Evolutionary conservation across 37 sponge, comb jelly and placozoan genomes (phyloP).

Genomic region (Mnemiopsis leidyi): DNA sequence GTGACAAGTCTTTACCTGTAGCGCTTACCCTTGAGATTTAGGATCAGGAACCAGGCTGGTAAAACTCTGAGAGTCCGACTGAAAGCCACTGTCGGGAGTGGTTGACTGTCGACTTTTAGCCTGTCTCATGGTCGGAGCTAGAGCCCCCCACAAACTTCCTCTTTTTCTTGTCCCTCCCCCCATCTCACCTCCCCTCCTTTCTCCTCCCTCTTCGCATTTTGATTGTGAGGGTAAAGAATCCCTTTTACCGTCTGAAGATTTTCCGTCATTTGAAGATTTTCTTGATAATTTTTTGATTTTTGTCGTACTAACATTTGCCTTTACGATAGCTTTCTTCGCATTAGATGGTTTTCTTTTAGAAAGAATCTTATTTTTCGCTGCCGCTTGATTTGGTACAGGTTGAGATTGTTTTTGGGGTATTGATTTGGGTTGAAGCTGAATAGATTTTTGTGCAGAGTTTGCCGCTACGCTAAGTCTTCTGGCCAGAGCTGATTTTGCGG

Average conservation of each 20-base stretch:
- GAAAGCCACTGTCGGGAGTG: constrained; percentile 35
- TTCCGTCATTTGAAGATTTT: not conserved
- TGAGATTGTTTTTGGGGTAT: no score
- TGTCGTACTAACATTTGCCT: not conserved
- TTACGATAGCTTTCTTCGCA: not conserved
- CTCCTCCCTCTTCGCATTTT: not conserved
- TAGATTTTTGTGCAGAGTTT: no score
- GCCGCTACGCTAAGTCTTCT: no score
- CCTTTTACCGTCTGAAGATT: not conserved
- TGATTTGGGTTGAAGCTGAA: no score
- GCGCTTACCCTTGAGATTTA: not conserved
- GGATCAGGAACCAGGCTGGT: not conserved
- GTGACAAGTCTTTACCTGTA: no score
- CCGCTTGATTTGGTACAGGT: no score
- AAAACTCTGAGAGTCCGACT: not conserved
- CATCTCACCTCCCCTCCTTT: not conserved
- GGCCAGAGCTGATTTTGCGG: no score
- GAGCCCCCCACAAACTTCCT: not conserved
- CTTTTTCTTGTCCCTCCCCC: not conserved
- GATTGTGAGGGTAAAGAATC: not conserved
- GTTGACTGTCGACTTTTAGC: not conserved
- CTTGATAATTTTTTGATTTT: not conserved
- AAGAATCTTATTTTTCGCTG: not conserved
- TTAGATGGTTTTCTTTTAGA: not conserved
- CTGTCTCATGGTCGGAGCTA: not conserved